These are phyloP conservation scores for Exephanes ischioxanthus DNA, from an alignment of 2,888 invertebrate genomes.

Conservation along the genomic window DNA sequence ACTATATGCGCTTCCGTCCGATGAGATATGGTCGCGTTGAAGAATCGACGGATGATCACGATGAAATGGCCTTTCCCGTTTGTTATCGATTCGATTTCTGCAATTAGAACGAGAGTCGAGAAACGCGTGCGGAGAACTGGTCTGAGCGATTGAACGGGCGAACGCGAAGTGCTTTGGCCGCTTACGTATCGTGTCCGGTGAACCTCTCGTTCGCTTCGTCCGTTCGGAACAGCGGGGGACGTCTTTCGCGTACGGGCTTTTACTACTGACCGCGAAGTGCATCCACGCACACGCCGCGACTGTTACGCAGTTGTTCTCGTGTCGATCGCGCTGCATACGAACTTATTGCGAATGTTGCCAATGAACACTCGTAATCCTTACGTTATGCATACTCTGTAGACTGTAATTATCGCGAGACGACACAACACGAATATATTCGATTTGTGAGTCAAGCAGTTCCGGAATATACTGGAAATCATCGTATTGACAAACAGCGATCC, in stretches of 20 bases:
- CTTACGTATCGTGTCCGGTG: conserved; percentile 40
- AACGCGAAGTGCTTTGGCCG: conserved; percentile 63
- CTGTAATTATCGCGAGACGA: too few species aligned
- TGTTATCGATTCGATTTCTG: conserved; percentile 15
- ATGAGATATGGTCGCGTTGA: conserved; percentile 22
- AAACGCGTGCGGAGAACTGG: conserved; percentile 29
- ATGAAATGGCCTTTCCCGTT: conserved; percentile 26
- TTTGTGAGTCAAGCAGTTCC: background rate
- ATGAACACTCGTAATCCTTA: background rate
- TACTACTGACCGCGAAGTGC: conserved; percentile 31
- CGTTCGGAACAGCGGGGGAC: background rate
- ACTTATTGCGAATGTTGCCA: background rate
- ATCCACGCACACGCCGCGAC: conserved; percentile 9
- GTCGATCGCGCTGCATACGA: background rate
- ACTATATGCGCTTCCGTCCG: background rate
- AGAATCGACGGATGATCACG: conserved; percentile 23
- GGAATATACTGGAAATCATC: background rate
- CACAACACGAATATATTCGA: background rate
- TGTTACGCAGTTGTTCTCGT: background rate
- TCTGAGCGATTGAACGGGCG: conserved; percentile 63
- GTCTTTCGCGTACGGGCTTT: conserved; percentile 19
- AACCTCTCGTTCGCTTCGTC: conserved; percentile 52
- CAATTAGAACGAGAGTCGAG: background rate
- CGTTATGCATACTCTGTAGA: background rate
- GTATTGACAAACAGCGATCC: background rate